Percentiles rank a stretch among this genome's conserved stretches.
Evolutionary conservation across 1,140 invertebrate genomes (phyloP).

Genomic region (Drosophila gunungcola): DNA sequence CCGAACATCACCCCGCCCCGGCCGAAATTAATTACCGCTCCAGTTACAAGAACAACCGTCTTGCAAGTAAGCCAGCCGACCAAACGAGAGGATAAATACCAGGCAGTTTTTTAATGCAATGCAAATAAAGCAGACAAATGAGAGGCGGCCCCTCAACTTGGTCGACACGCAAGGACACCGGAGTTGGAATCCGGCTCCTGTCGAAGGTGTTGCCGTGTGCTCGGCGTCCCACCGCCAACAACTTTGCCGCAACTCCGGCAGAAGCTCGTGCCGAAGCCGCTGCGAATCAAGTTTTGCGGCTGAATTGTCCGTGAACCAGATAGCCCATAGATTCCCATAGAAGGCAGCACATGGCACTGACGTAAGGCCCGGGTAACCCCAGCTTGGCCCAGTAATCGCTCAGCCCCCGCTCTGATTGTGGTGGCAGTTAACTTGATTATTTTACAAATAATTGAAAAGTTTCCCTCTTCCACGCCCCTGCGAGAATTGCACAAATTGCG

Average conservation of each 20-base stretch:
- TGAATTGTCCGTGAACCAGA: slow-evolving; percentile 73
- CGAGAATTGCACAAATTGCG: slow-evolving; percentile 65
- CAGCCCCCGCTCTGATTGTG: slow-evolving; percentile 35
- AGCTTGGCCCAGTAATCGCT: slow-evolving; percentile 23
- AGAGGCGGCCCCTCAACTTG: slow-evolving; percentile 44
- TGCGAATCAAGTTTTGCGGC: slow-evolving; percentile 73
- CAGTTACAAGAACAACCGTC: slow-evolving; percentile 36
- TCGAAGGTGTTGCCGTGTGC: slow-evolving; percentile 66
- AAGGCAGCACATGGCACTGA: slow-evolving; percentile 31
- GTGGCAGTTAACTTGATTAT: slow-evolving; percentile 80
- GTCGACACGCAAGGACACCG: slow-evolving; percentile 66
- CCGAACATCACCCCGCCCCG: slow-evolving; percentile 5
- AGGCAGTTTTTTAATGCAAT: slow-evolving; percentile 61
- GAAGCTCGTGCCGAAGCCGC: slow-evolving; percentile 60
- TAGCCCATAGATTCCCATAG: slow-evolving; percentile 14
- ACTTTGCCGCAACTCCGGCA: slow-evolving; percentile 41
- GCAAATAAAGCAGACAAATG: slow-evolving; percentile 60
- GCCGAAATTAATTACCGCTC: slow-evolving; percentile 67
- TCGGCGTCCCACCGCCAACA: slow-evolving; percentile 20
- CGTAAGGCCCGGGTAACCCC: slow-evolving; percentile 3
- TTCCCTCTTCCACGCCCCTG: slow-evolving; percentile 52
- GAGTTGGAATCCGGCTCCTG: slow-evolving; percentile 20
- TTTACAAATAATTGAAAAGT: slow-evolving; percentile 82
- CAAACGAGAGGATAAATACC: slow-evolving; percentile 35
- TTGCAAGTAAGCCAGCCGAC: slow-evolving; percentile 16